These are phyloP conservation scores for Discoglossus pictus DNA, from an alignment of 2,797 vertebrate species.

Conservation along the genomic window DNA sequence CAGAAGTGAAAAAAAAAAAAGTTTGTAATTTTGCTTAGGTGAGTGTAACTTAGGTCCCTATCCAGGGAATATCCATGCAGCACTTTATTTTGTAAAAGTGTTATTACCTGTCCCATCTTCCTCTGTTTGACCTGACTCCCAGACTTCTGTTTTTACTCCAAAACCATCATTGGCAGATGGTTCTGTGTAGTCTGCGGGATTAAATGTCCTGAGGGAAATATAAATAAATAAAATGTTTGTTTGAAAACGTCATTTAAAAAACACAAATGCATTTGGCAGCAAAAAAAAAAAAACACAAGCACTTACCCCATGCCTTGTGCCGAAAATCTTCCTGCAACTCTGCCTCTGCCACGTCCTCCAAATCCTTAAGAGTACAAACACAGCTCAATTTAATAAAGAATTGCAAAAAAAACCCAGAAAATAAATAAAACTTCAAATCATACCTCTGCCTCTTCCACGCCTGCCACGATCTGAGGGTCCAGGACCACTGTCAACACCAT, in stretches of 20 bases:
- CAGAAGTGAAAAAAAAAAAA: conserved; percentile 10
- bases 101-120: conserved; percentile 87
- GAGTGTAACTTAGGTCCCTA: no score
- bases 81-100: no score
- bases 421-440: no score
- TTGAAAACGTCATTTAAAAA: no score
- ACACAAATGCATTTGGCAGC: not conserved
- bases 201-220: conserved; percentile 93
- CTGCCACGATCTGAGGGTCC: conserved; percentile 80
- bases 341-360: conserved; percentile 85
- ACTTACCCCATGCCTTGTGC: conserved; percentile 93
- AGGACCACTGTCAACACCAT: conserved; percentile 82
- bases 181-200: conserved; percentile 89
- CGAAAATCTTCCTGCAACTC: conserved; percentile 87
- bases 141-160: conserved; percentile 79
- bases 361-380: conserved; percentile 70
- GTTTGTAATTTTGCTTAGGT: no score
- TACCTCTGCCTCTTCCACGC: conserved; percentile 72
- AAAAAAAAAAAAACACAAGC: no score
- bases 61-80: no score
- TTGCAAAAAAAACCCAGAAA: no score
- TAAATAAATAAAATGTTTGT: no score
- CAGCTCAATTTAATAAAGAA: no score
- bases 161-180: conserved; percentile 76
- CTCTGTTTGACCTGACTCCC: conserved; percentile 82